These are phyloP conservation scores for Siphlonurus alternatus DNA, from an alignment of 2,888 invertebrate species.

Conservation along the genomic window DNA sequence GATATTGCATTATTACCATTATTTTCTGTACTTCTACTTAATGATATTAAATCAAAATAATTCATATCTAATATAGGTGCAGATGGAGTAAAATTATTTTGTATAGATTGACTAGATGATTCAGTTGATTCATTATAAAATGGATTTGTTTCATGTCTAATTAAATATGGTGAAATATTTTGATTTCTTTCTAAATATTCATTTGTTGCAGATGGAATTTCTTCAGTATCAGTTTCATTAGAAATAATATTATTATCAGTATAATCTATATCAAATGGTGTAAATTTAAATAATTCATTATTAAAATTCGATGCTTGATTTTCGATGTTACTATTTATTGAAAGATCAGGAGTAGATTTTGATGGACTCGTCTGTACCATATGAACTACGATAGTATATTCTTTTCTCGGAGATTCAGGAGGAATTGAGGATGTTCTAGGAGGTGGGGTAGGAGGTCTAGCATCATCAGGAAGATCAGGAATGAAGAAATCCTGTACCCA, in stretches of 20 bases:
- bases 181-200: no score
- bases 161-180: no score
- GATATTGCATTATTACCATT: not conserved
- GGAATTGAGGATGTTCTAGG: not conserved
- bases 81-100: not conserved
- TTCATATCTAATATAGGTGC: not conserved
- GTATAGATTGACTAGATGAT: not conserved
- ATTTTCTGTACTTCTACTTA: not conserved
- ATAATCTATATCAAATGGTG: not conserved
- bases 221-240: no score
- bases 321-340: not conserved
- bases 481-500: not conserved
- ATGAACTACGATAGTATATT: not conserved
- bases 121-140: not conserved
- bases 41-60: not conserved
- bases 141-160: not conserved
- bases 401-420: not conserved
- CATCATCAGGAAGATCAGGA: not conserved
- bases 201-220: no score
- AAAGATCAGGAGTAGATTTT: not conserved
- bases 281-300: not conserved
- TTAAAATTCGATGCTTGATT: not conserved
- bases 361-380: not conserved
- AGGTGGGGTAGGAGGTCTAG: not conserved
- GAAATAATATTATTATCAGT: not conserved